Percentiles rank a stretch among this genome's conserved stretches.
These are phyloP conservation scores for Meiosimyza platycephala DNA, from an alignment of 2,888 invertebrate species.

Conservation along the genomic window DNA sequence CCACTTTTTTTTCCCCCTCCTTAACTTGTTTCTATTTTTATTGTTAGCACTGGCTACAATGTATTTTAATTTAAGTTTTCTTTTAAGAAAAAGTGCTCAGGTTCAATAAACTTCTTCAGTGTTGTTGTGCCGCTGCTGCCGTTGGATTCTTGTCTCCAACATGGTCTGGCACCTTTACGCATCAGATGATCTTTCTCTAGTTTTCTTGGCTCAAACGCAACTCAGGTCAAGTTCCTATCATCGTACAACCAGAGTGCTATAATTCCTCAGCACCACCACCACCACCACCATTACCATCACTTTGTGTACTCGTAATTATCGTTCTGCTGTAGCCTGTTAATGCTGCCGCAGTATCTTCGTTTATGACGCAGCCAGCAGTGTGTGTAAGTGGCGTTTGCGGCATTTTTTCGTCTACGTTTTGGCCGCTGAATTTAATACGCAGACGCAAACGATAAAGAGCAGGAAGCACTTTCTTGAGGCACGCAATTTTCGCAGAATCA, in stretches of 20 bases:
- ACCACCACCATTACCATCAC: neutral
- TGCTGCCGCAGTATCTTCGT: neutral
- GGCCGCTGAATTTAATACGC: constrained; percentile 31
- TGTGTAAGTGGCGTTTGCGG: neutral
- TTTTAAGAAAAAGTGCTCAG: constrained; percentile 1
- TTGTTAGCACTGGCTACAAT: neutral
- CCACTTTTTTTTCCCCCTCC: too few relatives aligned
- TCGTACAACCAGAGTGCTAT: neutral
- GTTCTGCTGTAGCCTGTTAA: neutral
- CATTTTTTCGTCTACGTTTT: constrained; percentile 6
- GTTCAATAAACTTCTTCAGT: constrained; percentile 37
- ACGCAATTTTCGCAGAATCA: constrained; percentile 21
- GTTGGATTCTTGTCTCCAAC: constrained; percentile 15
- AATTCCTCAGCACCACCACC: neutral
- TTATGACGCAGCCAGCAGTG: too few relatives aligned
- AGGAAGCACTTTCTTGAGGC: constrained; percentile 30
- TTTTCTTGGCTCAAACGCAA: constrained; percentile 1
- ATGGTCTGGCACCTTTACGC: constrained; percentile 61
- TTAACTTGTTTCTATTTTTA: too few relatives aligned
- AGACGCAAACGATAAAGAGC: constrained; percentile 10
- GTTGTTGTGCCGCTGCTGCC: neutral
- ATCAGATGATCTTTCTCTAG: constrained; percentile 47
- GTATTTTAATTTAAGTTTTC: neutral
- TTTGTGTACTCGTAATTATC: neutral
- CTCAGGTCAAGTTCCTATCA: constrained; percentile 18